A percentile compares a stretch with the other conserved stretches of the same genome.
phyloP scores from a whole-genome alignment of 2,888 invertebrate species.

The Cephus sareptanus region DNA sequence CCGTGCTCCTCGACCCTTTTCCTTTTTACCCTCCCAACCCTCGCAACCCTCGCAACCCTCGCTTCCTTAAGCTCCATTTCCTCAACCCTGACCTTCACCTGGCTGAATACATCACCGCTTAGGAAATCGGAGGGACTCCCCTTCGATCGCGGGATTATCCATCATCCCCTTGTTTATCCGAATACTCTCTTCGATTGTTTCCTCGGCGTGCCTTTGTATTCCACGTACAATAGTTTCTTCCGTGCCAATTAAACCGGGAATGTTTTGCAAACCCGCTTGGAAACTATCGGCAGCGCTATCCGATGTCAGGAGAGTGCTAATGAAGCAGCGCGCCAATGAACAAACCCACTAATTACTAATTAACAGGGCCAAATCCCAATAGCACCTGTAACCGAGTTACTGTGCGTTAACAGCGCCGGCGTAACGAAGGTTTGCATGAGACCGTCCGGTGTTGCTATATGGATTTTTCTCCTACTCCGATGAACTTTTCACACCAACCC shows the following conservation, averaged over 20 bases:
- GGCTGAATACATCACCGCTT: neutral
- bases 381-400: neutral
- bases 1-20: conserved; percentile 17
- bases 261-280: neutral
- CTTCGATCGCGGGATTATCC: neutral
- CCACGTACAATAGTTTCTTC: neutral
- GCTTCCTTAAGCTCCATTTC: neutral
- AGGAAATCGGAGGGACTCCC: neutral
- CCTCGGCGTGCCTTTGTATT: neutral
- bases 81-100: conserved; percentile 10
- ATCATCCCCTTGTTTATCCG: neutral
- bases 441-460: neutral
- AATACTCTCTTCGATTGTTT: neutral
- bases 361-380: conserved; percentile 12
- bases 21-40: conserved; percentile 1
- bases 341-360: conserved; percentile 41
- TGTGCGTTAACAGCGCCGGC: neutral
- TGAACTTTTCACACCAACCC: neutral
- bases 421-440: neutral
- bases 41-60: neutral
- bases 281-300: neutral
- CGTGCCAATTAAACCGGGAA: neutral
- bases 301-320: conserved; percentile 19
- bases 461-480: neutral
- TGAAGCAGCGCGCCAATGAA: conserved; percentile 33